Base-by-base conservation (phyloP, 1,140 invertebrate genomes). In the Ectropis grisescens region DNA sequence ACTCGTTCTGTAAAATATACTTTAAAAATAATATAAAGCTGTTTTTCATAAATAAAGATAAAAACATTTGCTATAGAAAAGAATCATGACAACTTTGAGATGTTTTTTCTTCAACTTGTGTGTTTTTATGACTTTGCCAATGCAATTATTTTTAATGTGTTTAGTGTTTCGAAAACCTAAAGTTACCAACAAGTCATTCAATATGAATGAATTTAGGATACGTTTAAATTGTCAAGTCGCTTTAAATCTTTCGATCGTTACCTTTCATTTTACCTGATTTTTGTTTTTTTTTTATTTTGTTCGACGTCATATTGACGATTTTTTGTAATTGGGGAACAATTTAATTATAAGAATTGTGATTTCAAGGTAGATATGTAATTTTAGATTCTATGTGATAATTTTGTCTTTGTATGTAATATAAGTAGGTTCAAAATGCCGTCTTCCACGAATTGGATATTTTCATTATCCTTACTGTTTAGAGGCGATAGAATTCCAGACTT, bases 391-490 rank as follows among this genome's bases (percentile, higher is more conserved):
- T 74, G 72, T 78, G 72, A 78, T 78, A 76, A 68, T 52, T n/a
- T n/a, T 54, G 32, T 58, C 56, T 59, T 55, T 75, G 57, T 36
- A 61, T 58, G 57, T 54, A 26, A 10, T 57, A 45, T 68, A 56
- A 48, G 55, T 64, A 47, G 59, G 44, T 39, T 27, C 60, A 59
- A 47, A 70, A 71, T 71, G 64, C 58, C 35, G 72, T 81, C 76
- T 81, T 78, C 76, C 76, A 70, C 61, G 67, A 75, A 72, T 75
- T 72, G 57, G n/a, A n/a, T n/a, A n/a, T n/a, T n/a, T n/a, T n/a
- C n/a, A n/a, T n/a, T n/a, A n/a, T n/a, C n/a, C n/a, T n/a, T n/a
- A n/a, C n/a, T n/a, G n/a, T n/a, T n/a, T n/a, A n/a, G n/a, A n/a
- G n/a, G n/a, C n/a, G n/a, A n/a, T n/a, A n/a, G n/a, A n/a, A n/a